Conservation (phyloP, 1,140 invertebrate species). For the Meloidogyne hapla region DNA sequence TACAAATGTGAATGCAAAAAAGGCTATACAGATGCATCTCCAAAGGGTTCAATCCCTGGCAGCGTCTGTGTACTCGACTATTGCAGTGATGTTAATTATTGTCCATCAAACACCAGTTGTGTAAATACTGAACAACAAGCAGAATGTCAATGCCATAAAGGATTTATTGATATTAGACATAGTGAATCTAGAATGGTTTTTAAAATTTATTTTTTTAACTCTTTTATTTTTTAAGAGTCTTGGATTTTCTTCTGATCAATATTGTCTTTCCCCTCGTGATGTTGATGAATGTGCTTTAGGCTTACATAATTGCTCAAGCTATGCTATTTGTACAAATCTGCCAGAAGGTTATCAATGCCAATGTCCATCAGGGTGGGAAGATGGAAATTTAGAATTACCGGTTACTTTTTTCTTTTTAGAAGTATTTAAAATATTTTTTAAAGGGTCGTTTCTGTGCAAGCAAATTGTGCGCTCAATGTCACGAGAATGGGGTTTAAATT, state of each 20-base stretch:
- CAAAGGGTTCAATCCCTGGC: conserved; percentile 56
- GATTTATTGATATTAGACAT: conserved; percentile 59
- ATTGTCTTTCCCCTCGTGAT: conserved; percentile 54
- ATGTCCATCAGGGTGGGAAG: conserved; percentile 60
- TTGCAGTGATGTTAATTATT: conserved; percentile 55
- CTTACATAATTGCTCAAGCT: conserved; percentile 61
- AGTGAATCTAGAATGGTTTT: conserved; percentile 52
- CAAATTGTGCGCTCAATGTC: conserved; percentile 62
- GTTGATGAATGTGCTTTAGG: conserved; percentile 61
- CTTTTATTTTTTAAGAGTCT: conserved; percentile 47
- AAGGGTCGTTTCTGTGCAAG: conserved; percentile 57
- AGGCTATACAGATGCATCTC: conserved; percentile 54
- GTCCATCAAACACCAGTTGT: conserved; percentile 59
- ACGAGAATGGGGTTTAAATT: conserved; percentile 44
- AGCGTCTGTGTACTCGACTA: conserved; percentile 60
- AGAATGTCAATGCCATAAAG: conserved; percentile 58
- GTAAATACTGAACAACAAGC: conserved; percentile 60
- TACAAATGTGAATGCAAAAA: conserved; percentile 59
- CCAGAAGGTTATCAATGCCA: conserved; percentile 52
- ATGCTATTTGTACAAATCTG: conserved; percentile 57
- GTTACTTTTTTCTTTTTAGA: neutral
- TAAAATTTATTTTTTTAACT: conserved; percentile 49
- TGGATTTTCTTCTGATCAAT: conserved; percentile 51
- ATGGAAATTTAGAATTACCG: conserved; percentile 56
- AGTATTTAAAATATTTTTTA: conserved; percentile 16